Conservation (phyloP, 2,797 vertebrate genomes). For the Gymnopithys bicolor region DNA sequence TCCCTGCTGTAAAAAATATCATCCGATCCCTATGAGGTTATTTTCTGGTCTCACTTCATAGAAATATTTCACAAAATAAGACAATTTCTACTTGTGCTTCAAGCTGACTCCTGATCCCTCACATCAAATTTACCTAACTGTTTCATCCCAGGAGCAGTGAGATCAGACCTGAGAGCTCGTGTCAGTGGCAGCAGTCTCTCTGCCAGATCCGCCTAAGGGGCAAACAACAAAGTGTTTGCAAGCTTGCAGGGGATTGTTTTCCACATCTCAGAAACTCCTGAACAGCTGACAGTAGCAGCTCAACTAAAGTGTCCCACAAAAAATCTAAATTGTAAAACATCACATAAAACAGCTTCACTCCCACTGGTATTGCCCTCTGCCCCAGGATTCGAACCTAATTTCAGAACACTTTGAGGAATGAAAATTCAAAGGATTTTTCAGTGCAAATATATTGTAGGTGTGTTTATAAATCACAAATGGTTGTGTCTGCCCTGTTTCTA, state of each 20-base stretch:
- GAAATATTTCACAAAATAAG: constrained; percentile 67
- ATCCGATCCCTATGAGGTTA: neutral
- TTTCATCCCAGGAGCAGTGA: constrained; percentile 61
- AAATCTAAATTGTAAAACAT: constrained; percentile 45
- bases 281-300: constrained; percentile 49
- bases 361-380: neutral
- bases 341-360: neutral
- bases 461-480: neutral
- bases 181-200: constrained; percentile 46
- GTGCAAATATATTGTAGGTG: neutral
- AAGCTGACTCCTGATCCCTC: constrained; percentile 29
- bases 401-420: neutral
- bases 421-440: constrained; percentile 14
- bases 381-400: constrained; percentile 22
- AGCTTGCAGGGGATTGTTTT: constrained; percentile 49
- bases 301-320: constrained; percentile 26
- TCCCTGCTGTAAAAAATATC: constrained; percentile 49
- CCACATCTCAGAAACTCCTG: constrained; percentile 46
- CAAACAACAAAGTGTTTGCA: constrained; percentile 46
- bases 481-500: neutral
- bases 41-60: constrained; percentile 49
- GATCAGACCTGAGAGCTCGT: constrained; percentile 35
- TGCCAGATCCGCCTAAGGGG: constrained; percentile 55
- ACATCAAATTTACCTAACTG: constrained; percentile 49
- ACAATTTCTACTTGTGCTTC: constrained; percentile 43